Percentiles rank a stretch among this genome's conserved stretches.
Conservation (phyloP, 2,797 vertebrate species). For the Linurgus olivaceus region DNA sequence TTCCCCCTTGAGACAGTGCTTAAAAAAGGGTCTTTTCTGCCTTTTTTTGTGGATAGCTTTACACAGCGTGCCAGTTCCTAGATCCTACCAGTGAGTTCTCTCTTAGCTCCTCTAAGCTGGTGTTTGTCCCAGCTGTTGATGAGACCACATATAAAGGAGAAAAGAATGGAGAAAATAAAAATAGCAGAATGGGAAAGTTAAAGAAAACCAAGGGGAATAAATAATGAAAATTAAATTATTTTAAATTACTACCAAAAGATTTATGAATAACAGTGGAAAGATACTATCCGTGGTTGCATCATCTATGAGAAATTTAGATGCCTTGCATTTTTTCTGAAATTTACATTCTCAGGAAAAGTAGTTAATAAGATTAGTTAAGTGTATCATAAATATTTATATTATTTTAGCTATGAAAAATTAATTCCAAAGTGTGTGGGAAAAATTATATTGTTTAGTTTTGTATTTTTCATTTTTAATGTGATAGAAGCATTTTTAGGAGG, state of each 20-base stretch:
- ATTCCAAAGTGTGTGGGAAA: neutral
- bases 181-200: neutral
- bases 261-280: neutral
- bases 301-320: neutral
- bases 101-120: neutral
- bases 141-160: neutral
- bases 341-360: neutral
- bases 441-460: neutral
- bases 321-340: neutral
- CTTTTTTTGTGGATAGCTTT: neutral
- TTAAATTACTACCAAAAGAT: neutral
- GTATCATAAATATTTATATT: neutral
- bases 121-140: neutral
- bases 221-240: neutral
- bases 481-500: neutral
- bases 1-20: fast-evolving
- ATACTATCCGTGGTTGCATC: neutral
- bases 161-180: neutral
- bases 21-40: neutral
- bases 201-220: neutral
- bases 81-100: neutral
- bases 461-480: neutral
- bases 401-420: neutral
- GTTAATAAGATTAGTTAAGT: neutral
- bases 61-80: neutral